Conservation (phyloP, 2,888 invertebrate genomes). For the Escarpia spicata region DNA sequence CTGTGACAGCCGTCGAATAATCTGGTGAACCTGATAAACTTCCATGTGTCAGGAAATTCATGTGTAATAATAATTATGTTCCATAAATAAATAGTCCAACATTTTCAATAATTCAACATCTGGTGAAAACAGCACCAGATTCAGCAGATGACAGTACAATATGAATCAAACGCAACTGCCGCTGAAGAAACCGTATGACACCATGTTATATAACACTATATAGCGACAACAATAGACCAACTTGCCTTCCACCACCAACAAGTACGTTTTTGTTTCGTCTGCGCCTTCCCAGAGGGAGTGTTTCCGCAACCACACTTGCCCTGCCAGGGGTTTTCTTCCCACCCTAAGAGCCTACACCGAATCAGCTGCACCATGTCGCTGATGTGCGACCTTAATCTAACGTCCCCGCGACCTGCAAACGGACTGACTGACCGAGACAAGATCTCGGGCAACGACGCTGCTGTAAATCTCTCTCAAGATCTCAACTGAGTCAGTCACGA, state of each 20-base stretch:
- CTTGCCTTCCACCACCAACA: neutral
- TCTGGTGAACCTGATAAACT: neutral
- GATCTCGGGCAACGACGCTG: neutral
- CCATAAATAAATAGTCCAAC: too few species aligned
- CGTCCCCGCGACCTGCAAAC: neutral
- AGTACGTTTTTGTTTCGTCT: neutral
- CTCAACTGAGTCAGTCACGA: neutral
- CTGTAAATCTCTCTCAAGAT: neutral
- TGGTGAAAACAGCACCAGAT: neutral
- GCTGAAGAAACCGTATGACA: neutral
- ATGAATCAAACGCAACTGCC: neutral
- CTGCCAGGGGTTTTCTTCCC: neutral
- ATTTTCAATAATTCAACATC: neutral
- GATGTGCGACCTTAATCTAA: neutral
- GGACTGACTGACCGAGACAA: neutral
- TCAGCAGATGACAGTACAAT: neutral
- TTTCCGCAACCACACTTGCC: neutral
- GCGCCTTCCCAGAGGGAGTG: neutral
- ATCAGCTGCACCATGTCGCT: neutral
- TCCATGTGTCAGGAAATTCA: neutral
- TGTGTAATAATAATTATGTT: too few species aligned
- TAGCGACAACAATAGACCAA: neutral
- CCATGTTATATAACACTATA: neutral
- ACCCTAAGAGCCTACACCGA: neutral
- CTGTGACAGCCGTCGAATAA: neutral